These are phyloP conservation scores for Pseudocheirus occidentalis DNA, from an alignment of 2,797 vertebrate species.

Conservation along the genomic window DNA sequence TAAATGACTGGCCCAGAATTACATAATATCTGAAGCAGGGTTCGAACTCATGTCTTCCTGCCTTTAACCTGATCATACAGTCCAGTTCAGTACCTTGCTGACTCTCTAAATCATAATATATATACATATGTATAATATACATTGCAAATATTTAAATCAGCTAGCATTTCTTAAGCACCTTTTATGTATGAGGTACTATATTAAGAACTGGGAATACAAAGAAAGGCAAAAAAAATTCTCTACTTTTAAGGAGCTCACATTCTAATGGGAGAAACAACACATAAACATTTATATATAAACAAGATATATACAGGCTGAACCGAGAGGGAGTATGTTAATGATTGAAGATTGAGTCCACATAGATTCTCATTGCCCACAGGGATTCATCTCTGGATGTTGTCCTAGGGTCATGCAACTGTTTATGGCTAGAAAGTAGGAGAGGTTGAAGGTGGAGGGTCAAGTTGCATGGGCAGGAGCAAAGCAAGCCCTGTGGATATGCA, in stretches of 20 bases:
- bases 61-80: background rate
- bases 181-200: background rate
- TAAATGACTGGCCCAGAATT: background rate
- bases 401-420: background rate
- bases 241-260: background rate
- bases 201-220: background rate
- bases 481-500: background rate
- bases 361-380: background rate
- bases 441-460: background rate
- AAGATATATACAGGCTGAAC: background rate
- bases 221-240: background rate
- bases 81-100: background rate
- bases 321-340: background rate
- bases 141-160: background rate
- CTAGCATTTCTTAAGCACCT: background rate
- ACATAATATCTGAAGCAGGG: background rate
- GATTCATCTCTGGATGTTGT: background rate
- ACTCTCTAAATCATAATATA: background rate
- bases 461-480: background rate
- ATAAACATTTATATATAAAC: background rate
- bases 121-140: background rate
- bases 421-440: background rate
- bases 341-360: background rate
- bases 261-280: background rate
- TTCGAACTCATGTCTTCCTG: background rate